Conservation (phyloP, 2,113 vertebrate species). For the Chelonoidis abingdonii region DNA sequence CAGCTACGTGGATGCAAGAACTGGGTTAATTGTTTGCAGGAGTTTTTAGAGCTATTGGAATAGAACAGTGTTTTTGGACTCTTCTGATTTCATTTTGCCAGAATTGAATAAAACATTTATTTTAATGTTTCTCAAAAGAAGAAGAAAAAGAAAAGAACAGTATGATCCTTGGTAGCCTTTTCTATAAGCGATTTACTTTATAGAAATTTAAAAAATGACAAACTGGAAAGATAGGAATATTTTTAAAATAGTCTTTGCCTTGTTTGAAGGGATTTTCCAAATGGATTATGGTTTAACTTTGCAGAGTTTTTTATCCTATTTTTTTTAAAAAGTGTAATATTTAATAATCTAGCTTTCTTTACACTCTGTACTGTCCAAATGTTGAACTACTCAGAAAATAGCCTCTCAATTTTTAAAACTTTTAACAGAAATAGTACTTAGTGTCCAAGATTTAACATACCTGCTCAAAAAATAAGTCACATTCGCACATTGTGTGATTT, state of each 20-base stretch:
- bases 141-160: background rate
- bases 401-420: background rate
- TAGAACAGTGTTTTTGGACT: conserved; percentile 38
- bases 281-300: background rate
- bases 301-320: background rate
- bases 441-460: background rate
- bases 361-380: background rate
- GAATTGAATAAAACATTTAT: conserved; percentile 20
- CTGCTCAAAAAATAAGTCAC: background rate
- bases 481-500: background rate
- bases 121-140: conserved; percentile 22
- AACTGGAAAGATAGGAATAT: background rate
- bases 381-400: background rate
- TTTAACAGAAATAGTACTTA: background rate
- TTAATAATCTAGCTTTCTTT: background rate
- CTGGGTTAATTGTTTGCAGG: conserved; percentile 71
- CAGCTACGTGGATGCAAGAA: conserved; percentile 50
- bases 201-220: background rate
- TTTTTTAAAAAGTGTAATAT: background rate
- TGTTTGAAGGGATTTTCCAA: background rate
- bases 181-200: background rate
- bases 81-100: conserved; percentile 30
- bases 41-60: conserved; percentile 53
- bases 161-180: conserved; percentile 3
- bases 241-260: background rate